A percentile compares a stretch with the other conserved stretches of the same genome.
Conservation (phyloP, 2,888 invertebrate species). For the Meiosimyza decipiens region DNA sequence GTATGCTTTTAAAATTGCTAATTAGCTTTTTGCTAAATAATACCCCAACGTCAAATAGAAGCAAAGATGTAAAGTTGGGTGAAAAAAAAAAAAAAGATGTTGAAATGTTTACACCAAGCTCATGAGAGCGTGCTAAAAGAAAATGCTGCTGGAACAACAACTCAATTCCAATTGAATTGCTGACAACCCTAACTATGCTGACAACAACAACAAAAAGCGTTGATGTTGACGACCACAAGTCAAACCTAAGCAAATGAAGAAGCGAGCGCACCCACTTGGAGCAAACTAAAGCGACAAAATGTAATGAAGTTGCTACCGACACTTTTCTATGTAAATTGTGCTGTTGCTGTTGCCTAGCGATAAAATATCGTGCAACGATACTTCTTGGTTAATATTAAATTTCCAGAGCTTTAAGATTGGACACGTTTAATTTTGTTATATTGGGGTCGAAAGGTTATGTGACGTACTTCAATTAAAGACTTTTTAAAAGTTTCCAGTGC, state of each 20-base stretch:
- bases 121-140: neutral
- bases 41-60: neutral
- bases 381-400: no score
- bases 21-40: conserved; percentile 25
- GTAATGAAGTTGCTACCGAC: no score
- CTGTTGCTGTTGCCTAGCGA: no score
- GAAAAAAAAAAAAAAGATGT: neutral
- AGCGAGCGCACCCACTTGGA: neutral
- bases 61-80: neutral
- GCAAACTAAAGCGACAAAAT: no score
- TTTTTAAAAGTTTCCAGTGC: no score
- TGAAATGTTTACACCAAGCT: neutral
- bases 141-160: neutral
- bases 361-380: no score
- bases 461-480: no score
- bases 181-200: neutral
- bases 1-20: conserved; percentile 24
- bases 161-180: conserved; percentile 16
- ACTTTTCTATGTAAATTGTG: no score
- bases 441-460: no score
- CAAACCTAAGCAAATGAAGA: neutral
- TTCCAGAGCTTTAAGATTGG: no score
- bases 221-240: neutral
- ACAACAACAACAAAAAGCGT: no score
- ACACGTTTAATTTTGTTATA: no score